These are phyloP conservation scores for Poeciliopsis prolifica DNA, from an alignment of 2,113 vertebrate genomes.

Conservation along the genomic window DNA sequence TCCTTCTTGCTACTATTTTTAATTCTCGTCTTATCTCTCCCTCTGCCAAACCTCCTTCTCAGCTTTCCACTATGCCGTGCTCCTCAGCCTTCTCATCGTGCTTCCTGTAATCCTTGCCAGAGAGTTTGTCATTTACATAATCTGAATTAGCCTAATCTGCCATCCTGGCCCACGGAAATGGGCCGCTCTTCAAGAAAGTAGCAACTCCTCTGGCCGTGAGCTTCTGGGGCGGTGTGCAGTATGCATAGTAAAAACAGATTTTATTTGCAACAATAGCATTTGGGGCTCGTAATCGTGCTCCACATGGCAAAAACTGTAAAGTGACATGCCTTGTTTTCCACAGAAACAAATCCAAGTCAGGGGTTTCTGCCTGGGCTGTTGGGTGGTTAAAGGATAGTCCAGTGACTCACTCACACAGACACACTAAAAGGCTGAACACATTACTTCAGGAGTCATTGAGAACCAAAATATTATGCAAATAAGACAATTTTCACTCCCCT, in stretches of 20 bases:
- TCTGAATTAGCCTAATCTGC: slow-evolving; percentile 76
- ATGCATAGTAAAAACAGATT: slow-evolving; percentile 30
- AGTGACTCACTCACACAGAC: slow-evolving; percentile 4
- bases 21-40: slow-evolving; percentile 35
- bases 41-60: slow-evolving; percentile 34
- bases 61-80: background rate
- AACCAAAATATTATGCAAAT: slow-evolving; percentile 7
- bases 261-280: slow-evolving; percentile 22
- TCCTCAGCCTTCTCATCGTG: slow-evolving; percentile 21
- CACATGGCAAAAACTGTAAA: background rate
- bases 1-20: slow-evolving; percentile 30
- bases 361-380: slow-evolving; percentile 18
- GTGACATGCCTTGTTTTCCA: slow-evolving; percentile 36
- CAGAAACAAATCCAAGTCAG: slow-evolving; percentile 11
- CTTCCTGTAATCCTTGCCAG: slow-evolving; percentile 64
- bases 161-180: slow-evolving; percentile 39
- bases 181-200: slow-evolving; percentile 35
- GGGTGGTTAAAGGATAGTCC: slow-evolving; percentile 37
- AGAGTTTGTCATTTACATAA: slow-evolving; percentile 71
- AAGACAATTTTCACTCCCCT: slow-evolving; percentile 8
- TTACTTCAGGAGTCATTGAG: slow-evolving; percentile 26
- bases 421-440: slow-evolving; percentile 7
- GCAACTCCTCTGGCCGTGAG: background rate
- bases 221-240: background rate
- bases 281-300: slow-evolving; percentile 28